Base-by-base conservation (phyloP, 1,140 invertebrate species). In the Drosophila azteca region DNA sequence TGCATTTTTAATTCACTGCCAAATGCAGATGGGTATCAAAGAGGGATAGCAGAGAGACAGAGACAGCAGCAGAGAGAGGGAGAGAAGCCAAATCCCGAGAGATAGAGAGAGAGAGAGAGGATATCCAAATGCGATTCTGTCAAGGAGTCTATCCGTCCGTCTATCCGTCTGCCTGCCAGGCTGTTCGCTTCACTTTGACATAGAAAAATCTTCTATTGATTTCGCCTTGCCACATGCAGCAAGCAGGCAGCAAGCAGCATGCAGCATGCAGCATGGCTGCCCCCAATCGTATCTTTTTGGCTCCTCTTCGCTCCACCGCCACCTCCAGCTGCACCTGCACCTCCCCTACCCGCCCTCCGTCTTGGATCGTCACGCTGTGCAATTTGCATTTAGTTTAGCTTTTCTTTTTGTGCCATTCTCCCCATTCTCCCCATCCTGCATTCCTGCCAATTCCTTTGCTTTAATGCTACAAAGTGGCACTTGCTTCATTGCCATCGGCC, bases 141-240 rank as follows among this genome's bases (percentile, higher is more conserved):
- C 51, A 50, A 13, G 50, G 13, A 44, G 35, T 31, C 29, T 2
- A 2, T 8, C 29, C 8, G 29, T 7, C 6, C 6, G 6, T 7
- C 29, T 31, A 4, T 26, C 11, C 0, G 3, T 4, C 35, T 50
- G 52, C 31, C 44, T 65, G 66, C 44, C 66, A 53, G 50, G 51
- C 65, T 31, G 35, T 49, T 46, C 76, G 41, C 63, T 64, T 77
- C 65, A 71, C 82, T 85, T 85, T 85, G 83, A 87, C 83, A 72
- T 88, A 75, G 83, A 88, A 79, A 88, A 88, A 87, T 87, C 79
- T 76, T 46, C 74, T 71, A 87, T 87, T 88, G 82, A 87, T 88
- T 87, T 88, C 50, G 73, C 49, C 51, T 49, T 49, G 35, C 35
- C 35, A 39, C 35, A 39, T 13, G 35, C 35, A 39, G 35, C 35